These are phyloP conservation scores for Acleris cristana DNA, from an alignment of 2,888 invertebrate species.

Conservation along the genomic window DNA sequence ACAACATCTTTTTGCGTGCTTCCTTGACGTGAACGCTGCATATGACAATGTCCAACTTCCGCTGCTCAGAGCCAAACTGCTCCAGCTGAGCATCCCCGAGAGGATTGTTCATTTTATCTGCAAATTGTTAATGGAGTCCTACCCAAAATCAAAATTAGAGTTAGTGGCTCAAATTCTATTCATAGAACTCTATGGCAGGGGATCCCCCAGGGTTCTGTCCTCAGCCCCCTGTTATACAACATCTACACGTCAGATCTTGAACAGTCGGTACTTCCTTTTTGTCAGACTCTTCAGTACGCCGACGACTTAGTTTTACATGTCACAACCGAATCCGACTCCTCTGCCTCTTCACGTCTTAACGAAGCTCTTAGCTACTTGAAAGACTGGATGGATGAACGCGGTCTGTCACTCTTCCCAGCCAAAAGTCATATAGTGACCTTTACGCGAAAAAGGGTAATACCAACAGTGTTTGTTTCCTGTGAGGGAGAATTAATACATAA, in stretches of 20 bases:
- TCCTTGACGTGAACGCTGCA: constrained; percentile 28
- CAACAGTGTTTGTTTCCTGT: background rate
- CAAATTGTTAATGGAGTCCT: background rate
- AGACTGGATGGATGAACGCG: background rate
- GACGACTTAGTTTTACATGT: constrained; percentile 26
- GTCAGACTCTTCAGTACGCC: constrained; percentile 39
- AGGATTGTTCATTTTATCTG: constrained; percentile 6
- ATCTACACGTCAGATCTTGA: constrained; percentile 38
- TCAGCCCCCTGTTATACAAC: constrained; percentile 9
- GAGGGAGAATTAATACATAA: background rate
- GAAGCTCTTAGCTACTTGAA: background rate
- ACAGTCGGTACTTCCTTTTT: background rate
- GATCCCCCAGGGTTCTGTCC: constrained; percentile 41
- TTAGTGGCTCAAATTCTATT: background rate
- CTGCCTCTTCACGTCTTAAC: background rate
- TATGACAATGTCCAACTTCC: constrained; percentile 34
- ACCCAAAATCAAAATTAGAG: background rate
- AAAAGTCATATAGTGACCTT: background rate
- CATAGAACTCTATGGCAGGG: constrained; percentile 38
- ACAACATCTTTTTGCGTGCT: background rate
- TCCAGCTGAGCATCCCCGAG: constrained; percentile 22
- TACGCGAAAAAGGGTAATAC: background rate
- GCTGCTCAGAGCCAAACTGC: constrained; percentile 24
- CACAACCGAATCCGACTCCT: background rate
- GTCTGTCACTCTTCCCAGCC: background rate